Evolutionary conservation across 1,140 invertebrate species (phyloP).

Genomic region (Nasonia longicornis): DNA sequence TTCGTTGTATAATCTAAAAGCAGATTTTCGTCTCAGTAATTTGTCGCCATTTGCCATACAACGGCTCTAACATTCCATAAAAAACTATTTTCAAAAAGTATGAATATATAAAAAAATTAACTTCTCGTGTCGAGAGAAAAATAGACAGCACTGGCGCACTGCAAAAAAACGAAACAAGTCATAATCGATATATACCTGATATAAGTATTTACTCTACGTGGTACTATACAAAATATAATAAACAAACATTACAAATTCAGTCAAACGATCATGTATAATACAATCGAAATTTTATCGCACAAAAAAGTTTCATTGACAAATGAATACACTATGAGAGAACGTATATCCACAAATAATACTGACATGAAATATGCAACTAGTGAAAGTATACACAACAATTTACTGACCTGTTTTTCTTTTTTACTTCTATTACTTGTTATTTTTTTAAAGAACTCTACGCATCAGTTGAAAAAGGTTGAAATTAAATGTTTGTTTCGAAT

Average conservation of each 20-base stretch:
- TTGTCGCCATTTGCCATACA: neutral
- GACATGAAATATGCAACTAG: neutral
- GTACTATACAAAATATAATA: neutral
- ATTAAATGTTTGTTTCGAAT: neutral
- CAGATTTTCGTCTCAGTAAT: neutral
- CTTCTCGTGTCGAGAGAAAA: neutral
- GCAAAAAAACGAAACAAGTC: neutral
- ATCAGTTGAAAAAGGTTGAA: neutral
- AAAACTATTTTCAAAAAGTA: neutral
- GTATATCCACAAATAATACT: neutral
- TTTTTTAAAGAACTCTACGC: neutral
- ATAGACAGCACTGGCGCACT: neutral
- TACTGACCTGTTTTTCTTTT: neutral
- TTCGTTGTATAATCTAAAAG: conserved; percentile 55
- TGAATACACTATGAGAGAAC: neutral
- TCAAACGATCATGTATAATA: neutral
- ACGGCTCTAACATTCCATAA: too few relatives aligned
- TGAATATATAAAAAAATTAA: neutral
- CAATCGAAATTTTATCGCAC: neutral
- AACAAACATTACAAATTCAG: neutral
- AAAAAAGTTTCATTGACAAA: neutral
- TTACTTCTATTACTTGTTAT: neutral
- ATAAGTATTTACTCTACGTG: neutral
- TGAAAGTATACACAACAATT: neutral
- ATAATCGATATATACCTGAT: neutral